Conservation (phyloP, 2,113 vertebrate genomes). For the Caretta caretta region DNA sequence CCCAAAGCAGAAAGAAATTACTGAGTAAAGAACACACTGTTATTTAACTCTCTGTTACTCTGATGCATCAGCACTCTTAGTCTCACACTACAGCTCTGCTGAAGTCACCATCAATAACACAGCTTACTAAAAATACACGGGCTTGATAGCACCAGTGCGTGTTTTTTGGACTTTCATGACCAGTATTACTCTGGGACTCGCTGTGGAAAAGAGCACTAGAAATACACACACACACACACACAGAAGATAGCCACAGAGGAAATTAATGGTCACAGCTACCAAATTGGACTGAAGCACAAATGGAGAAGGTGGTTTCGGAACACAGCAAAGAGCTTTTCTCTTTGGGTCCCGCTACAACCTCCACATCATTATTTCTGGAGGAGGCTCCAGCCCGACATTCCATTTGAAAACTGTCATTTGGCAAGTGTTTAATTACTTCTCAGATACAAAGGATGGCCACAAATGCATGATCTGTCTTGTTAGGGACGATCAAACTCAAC, state of each 20-base stretch:
- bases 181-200: not conserved
- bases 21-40: not conserved
- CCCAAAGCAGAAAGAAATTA: not conserved
- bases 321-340: not conserved
- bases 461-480: conserved; percentile 55
- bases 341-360: conserved; percentile 39
- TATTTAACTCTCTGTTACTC: not conserved
- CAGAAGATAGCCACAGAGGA: too few species aligned
- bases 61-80: not conserved
- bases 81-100: not conserved
- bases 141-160: not conserved
- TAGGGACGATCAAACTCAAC: conserved; percentile 54
- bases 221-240: not conserved
- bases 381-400: conserved; percentile 59
- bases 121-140: not conserved
- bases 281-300: not conserved
- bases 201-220: not conserved
- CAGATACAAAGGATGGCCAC: conserved; percentile 57
- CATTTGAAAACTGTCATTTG: conserved; percentile 72
- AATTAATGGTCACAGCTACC: not conserved
- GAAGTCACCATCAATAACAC: not conserved
- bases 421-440: conserved; percentile 75
- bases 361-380: conserved; percentile 66
- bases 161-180: not conserved
- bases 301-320: not conserved